Evolutionary conservation across 2,797 vertebrate species (phyloP), one percentile per base, ranked within the genome.

Genomic region (Sebastes taczanowskii): DNA sequence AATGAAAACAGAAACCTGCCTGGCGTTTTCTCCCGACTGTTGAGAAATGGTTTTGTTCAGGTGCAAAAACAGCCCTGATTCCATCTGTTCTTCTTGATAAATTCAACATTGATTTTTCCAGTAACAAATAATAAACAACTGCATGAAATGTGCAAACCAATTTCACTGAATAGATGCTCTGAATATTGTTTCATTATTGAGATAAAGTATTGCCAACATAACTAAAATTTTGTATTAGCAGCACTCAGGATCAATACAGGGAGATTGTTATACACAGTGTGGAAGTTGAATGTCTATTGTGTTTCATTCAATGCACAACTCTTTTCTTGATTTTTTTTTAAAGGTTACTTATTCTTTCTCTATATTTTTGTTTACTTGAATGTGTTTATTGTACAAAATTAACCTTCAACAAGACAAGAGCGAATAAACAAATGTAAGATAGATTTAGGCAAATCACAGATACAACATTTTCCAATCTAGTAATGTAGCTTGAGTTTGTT

Each of bases 31-130:
- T 70, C 5, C 5, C 4, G 6, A 63, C 66, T 65, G 80, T 20
- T 65, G 67, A 71, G 78, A 87, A 86, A 87, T 64, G 49, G 49
- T 83, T 89, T 88, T 75, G 79, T 69, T 86, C 82, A 86, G 71
- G 84, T 86, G 84, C 79, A 80, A 88, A 46, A 83, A 74, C 62
- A 84, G 85, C 52, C 72, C 71, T 13, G 61, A 53, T 78, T 81
- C 85, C 82, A 87, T 91, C 88, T 92, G 86, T 71, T 83, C 68
- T 72, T 85, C 69, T 55, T 34, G 38, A 84, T 74, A 72, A 71
- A 91, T 86, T 81, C 73, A 70, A 85, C 81, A 88, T 88, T 77
- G 83, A 91, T 90, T 88, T 88, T 79, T 72, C 29, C 62, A 11
- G 56, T 42, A 68, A 71, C 70, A 84, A 83, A 86, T 75, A 79